Percentiles rank a stretch among this genome's conserved stretches.
These are phyloP conservation scores for Augochlorella aurata DNA, from an alignment of 2,888 invertebrate genomes.

Conservation along the genomic window DNA sequence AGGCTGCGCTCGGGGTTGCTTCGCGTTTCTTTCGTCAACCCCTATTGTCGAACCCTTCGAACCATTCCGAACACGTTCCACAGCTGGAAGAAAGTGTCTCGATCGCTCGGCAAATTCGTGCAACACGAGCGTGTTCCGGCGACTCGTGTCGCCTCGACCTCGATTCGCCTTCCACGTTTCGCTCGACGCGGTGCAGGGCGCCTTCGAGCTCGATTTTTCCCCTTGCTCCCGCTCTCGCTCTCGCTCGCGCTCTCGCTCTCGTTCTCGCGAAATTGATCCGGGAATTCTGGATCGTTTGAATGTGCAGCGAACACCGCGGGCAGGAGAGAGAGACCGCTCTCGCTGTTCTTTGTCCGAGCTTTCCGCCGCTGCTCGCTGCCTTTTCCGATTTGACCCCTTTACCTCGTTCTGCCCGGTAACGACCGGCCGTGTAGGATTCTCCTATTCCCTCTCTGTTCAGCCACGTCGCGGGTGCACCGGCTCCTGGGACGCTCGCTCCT, in stretches of 20 bases:
- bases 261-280: neutral
- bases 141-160: constrained; percentile 24
- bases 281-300: neutral
- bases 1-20: neutral
- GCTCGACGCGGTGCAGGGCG: neutral
- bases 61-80: neutral
- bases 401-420: constrained; percentile 2
- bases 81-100: neutral
- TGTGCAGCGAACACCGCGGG: neutral
- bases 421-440: constrained; percentile 10
- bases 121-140: neutral
- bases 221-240: neutral
- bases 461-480: neutral
- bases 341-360: neutral
- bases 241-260: too few species aligned
- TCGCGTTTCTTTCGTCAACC: neutral
- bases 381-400: constrained; percentile 27
- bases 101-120: neutral
- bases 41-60: neutral
- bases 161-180: constrained; percentile 5
- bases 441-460: constrained; percentile 3
- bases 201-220: neutral
- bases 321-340: neutral
- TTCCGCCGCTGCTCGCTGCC: neutral
- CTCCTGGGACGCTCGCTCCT: neutral